Conservation (phyloP, 2,888 invertebrate genomes). For the Phengaris arion region DNA sequence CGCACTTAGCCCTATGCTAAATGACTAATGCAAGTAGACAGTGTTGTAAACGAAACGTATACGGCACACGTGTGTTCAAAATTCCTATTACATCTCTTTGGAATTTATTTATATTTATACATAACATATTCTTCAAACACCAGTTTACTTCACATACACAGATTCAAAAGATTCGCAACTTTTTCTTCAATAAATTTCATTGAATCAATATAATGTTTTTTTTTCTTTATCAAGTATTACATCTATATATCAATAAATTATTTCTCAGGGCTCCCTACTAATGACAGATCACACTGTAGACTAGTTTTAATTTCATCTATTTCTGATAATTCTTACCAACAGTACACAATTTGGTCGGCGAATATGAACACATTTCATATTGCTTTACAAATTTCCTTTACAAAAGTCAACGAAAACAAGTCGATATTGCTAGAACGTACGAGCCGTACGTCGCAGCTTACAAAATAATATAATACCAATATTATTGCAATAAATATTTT, state of each 20-base stretch:
- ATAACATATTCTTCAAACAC: constrained; percentile 22
- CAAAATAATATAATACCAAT: constrained; percentile 66
- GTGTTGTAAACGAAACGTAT: constrained; percentile 34
- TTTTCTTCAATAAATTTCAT: not conserved
- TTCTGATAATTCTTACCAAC: constrained; percentile 12
- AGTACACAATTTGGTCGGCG: constrained; percentile 23
- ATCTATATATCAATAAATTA: constrained; percentile 26
- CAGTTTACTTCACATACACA: constrained; percentile 25
- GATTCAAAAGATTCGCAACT: constrained; percentile 27
- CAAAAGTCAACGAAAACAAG: constrained; percentile 20
- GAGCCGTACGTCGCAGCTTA: constrained; percentile 36
- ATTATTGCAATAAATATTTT: constrained; percentile 67
- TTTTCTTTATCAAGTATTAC: not conserved
- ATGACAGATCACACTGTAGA: constrained; percentile 23
- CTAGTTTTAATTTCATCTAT: constrained; percentile 8
- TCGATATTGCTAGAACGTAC: constrained; percentile 6
- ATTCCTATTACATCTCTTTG: constrained; percentile 62
- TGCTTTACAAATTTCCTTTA: constrained; percentile 38
- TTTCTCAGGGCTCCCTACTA: not conserved
- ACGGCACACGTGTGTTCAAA: constrained; percentile 66
- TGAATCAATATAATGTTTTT: constrained; percentile 3
- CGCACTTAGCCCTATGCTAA: constrained; percentile 1
- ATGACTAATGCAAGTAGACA: constrained; percentile 33
- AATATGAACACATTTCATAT: constrained; percentile 44
- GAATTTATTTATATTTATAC: constrained; percentile 45